Base-by-base conservation (phyloP, 2,113 vertebrate species). In the Centrocercus urophasianus region DNA sequence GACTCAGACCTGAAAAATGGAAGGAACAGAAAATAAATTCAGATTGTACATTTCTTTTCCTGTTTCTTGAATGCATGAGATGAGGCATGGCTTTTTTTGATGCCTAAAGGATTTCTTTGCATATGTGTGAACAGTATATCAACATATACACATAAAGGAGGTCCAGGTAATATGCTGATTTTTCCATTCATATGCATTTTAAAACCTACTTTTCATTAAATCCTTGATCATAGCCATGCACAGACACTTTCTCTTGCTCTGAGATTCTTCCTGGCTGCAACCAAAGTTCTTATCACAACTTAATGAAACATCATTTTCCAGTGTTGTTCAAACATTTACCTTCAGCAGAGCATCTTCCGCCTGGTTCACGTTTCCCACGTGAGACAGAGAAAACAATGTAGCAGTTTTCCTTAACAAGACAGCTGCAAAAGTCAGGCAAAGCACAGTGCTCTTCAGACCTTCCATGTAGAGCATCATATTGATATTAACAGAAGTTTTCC, bases 381-480 rank as follows among this genome's bases (percentile, higher is more conserved):
- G 75, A 8, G 90, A 87, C 16, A 93, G 40, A 24, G 95, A 27
- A 67, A 97, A 96, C 7, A 89, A 38, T 30, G 45, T 43, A 1
- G 32, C 52, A 74, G 90, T 86, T 95, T 88, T 43, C 52, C 52
- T 4, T 64, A 14, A 72, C 81, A 94, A 43, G 65, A 28, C 12
- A 91, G 73, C 48, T 95, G 43, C 30, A 93, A 40, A 81, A 96
- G 7, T 64, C 6, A 59, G 40, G 30, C 30, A 78, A 85, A 74
- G 17, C 30, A 42, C 69, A 38, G 18, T 38, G 25, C 40, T 82
- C 38, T 75, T 84, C 77, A 83, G 25, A 83, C 30, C 13, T 32
- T 19, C 91, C 20, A 13, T 80, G 83, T 40, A 38, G 19, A 95
- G 21, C 42, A 96, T 96, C 83, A 90, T 50, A 9, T 70, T 82